phyloP scores from a whole-genome alignment of 2,113 vertebrate species.

The Thryonomys swinderianus region DNA sequence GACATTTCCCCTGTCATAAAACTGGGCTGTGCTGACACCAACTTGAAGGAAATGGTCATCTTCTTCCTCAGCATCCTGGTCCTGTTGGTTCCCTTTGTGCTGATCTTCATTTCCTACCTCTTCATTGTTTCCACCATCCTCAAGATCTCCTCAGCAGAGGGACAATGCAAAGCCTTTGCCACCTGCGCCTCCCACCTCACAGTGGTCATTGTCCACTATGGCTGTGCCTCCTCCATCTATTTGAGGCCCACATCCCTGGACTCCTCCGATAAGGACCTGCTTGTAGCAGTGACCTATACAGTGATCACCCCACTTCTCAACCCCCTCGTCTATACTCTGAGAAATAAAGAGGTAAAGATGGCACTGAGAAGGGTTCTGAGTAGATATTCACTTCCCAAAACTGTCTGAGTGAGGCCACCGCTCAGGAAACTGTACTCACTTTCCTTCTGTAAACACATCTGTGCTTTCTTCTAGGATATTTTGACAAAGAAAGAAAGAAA shows the following conservation, averaged over 20 bases:
- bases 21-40: conserved; percentile 67
- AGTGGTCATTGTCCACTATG: conserved; percentile 60
- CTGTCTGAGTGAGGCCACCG: neutral
- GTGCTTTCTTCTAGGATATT: no score
- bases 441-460: neutral
- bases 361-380: conserved; percentile 50
- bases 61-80: conserved; percentile 73
- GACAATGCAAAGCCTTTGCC: conserved; percentile 62
- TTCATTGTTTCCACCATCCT: conserved; percentile 73
- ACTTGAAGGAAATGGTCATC: conserved; percentile 63
- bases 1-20: conserved; percentile 68
- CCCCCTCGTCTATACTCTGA: conserved; percentile 63
- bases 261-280: conserved; percentile 56
- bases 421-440: neutral
- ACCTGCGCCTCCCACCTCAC: conserved; percentile 76
- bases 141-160: conserved; percentile 64
- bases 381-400: neutral
- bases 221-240: conserved; percentile 71
- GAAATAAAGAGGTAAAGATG: conserved; percentile 69
- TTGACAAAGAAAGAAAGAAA: neutral
- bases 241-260: conserved; percentile 50
- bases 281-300: conserved; percentile 67
- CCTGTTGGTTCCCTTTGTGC: conserved; percentile 59
- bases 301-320: conserved; percentile 68
- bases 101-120: conserved; percentile 65